Base-by-base conservation (phyloP, 1,140 invertebrate species). In the Drosophila carrolli region DNA sequence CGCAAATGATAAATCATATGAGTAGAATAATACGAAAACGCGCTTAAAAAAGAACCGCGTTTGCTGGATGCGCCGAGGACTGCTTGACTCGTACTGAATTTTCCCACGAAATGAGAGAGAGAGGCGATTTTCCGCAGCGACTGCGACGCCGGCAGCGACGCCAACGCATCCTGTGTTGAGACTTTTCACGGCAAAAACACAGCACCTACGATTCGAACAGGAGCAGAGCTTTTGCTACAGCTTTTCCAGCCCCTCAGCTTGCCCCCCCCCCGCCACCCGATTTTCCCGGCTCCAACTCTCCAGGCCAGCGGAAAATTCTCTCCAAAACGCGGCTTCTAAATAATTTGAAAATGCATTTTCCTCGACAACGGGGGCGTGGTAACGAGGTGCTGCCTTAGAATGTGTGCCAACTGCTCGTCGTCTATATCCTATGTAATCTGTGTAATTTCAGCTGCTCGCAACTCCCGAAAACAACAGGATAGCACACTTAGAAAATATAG, bases 1-100 rank as follows among this genome's bases (percentile, higher is more conserved):
- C 90, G 90, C 90, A 91, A 91, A 91, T 91, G 90, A 91, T 91
- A 91, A 91, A 91, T 91, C 91, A 91, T 91, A 91, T 91, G 90
- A 91, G 90, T 91, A 91, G 90, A 91, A 91, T 91, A 91, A 91
- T 90, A 91, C 73, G 65, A 91, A 91, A 91, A 91, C 90, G 90
- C 90, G 90, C 90, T 91, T 91, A 91, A 91, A 91, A 91, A 91
- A 91, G 88, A 91, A 85, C 83, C 90, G 90, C 90, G 90, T 91
- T 90, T 91, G 90, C 90, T 91, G 86, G 90, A 91, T 91, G 86
- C 90, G 86, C 85, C 84, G 84, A 91, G 89, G 90, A 91, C 90
- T 91, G 90, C 90, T 91, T 90, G 78, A 91, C 90, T 91, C 90
- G 90, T 91, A 91, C 90, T 91, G 81, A 91, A 70, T 78, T 68